Evolutionary conservation across 2,797 vertebrate species (phyloP).

Genomic region (Mycteria americana): DNA sequence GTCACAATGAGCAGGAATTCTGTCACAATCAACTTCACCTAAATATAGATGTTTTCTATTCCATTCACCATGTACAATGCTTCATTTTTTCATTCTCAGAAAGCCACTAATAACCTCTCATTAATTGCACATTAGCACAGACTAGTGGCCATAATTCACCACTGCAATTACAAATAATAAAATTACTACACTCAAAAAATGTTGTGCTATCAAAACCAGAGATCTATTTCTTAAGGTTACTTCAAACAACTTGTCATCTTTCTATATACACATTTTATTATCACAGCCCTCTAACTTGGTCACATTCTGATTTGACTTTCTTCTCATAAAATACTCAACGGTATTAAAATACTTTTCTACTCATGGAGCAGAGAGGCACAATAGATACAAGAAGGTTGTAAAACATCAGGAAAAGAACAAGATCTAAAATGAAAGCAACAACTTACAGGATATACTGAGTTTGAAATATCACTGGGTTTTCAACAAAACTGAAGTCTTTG

Average conservation of each 20-base stretch:
- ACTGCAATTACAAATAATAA: background rate
- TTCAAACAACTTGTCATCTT: background rate
- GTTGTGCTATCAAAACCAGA: background rate
- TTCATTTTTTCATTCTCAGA: background rate
- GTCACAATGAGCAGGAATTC: background rate
- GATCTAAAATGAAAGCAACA: background rate
- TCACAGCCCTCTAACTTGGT: background rate
- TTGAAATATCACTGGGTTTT: background rate
- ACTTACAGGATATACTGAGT: background rate
- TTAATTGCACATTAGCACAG: conserved; percentile 51
- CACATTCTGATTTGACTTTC: background rate
- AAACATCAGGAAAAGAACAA: background rate
- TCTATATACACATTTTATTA: background rate
- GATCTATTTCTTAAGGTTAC: background rate
- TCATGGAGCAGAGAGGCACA: background rate
- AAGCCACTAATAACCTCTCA: background rate
- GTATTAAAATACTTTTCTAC: background rate
- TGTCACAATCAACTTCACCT: background rate
- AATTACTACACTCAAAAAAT: background rate
- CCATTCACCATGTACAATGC: background rate
- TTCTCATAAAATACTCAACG: background rate
- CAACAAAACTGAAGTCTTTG: background rate
- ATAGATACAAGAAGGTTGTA: background rate
- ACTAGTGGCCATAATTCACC: conserved; percentile 50
- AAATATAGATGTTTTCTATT: background rate